These are phyloP conservation scores for Amblyjoppa proteus DNA, from an alignment of 2,888 invertebrate genomes.

Conservation along the genomic window DNA sequence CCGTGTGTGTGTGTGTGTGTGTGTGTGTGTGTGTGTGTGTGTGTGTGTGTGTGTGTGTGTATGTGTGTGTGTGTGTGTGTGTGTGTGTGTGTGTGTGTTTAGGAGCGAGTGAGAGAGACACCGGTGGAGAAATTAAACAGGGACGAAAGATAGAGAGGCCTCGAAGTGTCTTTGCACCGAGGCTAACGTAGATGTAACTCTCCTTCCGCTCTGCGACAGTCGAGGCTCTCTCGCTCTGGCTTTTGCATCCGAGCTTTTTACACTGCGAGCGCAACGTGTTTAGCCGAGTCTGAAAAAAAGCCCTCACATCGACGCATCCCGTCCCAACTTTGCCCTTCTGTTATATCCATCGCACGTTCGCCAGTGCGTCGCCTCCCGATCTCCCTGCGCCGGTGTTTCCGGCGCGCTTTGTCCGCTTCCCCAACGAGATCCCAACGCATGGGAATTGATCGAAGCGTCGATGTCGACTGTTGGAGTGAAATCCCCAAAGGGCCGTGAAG, in stretches of 20 bases:
- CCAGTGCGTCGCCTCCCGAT: background rate
- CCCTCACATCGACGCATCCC: background rate
- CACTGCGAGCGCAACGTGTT: slow-evolving; percentile 5
- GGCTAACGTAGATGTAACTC: background rate
- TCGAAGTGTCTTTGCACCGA: slow-evolving; percentile 11
- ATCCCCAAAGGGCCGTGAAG: slow-evolving; percentile 33
- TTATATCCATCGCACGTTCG: background rate
- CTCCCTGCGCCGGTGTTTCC: background rate
- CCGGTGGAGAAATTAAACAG: background rate
- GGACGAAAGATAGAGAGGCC: background rate
- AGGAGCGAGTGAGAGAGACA: background rate
- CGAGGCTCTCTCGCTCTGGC: background rate
- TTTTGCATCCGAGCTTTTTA: slow-evolving; percentile 19
- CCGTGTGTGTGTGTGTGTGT: background rate
- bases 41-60: too few relatives aligned
- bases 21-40: too few relatives aligned
- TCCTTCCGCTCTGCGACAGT: background rate
- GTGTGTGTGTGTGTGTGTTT: background rate
- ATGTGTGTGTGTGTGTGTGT: background rate
- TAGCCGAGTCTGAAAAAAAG: slow-evolving; percentile 14
- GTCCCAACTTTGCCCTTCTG: background rate
- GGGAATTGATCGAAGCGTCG: slow-evolving; percentile 35
- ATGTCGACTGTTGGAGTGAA: slow-evolving; percentile 21
- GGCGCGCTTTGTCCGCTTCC: slow-evolving; percentile 28
- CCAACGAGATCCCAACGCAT: slow-evolving; percentile 17